phyloP scores from a whole-genome alignment of 1,140 invertebrate genomes.

The Drosophila pandora region DNA sequence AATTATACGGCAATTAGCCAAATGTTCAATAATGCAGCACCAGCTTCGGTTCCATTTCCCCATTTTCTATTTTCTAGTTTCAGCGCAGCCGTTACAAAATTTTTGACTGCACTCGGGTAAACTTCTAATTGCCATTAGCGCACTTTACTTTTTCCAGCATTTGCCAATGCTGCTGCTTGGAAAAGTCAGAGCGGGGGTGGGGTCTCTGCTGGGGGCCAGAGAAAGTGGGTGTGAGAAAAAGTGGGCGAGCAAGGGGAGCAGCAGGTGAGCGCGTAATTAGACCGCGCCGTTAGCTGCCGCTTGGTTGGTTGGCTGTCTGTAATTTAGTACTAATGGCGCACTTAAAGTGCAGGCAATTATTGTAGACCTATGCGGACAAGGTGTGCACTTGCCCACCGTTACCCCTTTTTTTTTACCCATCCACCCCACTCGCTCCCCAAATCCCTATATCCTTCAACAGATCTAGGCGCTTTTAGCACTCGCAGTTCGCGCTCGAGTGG shows the following conservation, averaged over 20 bases:
- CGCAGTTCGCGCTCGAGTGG: slow-evolving; percentile 58
- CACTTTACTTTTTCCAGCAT: slow-evolving; percentile 77
- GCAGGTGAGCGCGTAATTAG: slow-evolving; percentile 78
- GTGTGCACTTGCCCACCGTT: slow-evolving; percentile 25
- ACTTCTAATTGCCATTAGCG: slow-evolving; percentile 81
- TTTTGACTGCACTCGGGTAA: slow-evolving; percentile 78
- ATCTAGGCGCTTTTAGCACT: slow-evolving; percentile 32
- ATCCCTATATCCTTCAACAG: slow-evolving; percentile 26
- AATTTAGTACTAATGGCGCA: slow-evolving; percentile 80
- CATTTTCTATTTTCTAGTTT: slow-evolving; percentile 38
- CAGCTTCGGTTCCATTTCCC: slow-evolving; percentile 29
- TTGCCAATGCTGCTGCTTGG: slow-evolving; percentile 37
- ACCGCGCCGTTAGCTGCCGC: slow-evolving; percentile 70
- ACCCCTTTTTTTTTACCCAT: background rate
- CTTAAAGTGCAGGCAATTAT: slow-evolving; percentile 79
- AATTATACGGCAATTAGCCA: slow-evolving; percentile 80
- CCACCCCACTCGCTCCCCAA: slow-evolving; percentile 1
- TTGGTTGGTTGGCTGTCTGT: slow-evolving; percentile 64
- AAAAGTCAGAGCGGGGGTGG: slow-evolving; percentile 5
- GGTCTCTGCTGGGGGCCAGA: background rate
- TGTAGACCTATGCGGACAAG: slow-evolving; percentile 66
- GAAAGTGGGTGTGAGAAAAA: slow-evolving; percentile 9
- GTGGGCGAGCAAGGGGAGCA: slow-evolving; percentile 4
- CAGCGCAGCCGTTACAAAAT: slow-evolving; percentile 71
- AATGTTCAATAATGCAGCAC: slow-evolving; percentile 81